A percentile compares a stretch with the other conserved stretches of the same genome.
Conservation (phyloP, 1,140 invertebrate species). For the Brachionus rubens region DNA sequence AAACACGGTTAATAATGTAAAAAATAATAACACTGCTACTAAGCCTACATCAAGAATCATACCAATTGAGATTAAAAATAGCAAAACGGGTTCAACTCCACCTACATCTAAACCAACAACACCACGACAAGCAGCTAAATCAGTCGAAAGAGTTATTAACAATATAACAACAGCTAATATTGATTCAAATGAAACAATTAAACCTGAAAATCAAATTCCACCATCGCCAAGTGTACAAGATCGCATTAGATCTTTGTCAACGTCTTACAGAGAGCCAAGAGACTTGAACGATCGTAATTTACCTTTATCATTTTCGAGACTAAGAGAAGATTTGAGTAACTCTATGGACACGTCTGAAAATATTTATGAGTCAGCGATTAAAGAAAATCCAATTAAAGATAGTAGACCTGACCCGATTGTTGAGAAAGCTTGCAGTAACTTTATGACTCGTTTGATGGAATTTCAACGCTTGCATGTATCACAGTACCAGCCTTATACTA, state of each 20-base stretch:
- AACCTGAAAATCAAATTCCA: not conserved
- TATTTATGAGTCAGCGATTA: not conserved
- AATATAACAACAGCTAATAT: not conserved
- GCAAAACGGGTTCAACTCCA: not conserved
- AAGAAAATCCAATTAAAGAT: not conserved
- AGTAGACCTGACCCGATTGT: constrained; percentile 6
- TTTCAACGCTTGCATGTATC: not conserved
- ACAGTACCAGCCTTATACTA: not conserved
- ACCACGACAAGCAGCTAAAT: not conserved
- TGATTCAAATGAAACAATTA: not conserved
- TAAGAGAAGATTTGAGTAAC: not conserved
- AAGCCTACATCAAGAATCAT: constrained; percentile 16
- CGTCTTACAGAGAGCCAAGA: not conserved
- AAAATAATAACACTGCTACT: not conserved
- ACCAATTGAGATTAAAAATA: constrained; percentile 35
- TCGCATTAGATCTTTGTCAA: constrained; percentile 13
- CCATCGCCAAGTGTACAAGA: constrained; percentile 20
- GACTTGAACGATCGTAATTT: not conserved
- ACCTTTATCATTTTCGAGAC: not conserved
- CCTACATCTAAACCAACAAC: not conserved
- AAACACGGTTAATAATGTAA: not conserved
- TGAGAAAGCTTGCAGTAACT: constrained; percentile 43
- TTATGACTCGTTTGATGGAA: constrained; percentile 26
- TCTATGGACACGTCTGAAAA: not conserved
- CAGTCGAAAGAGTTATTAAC: not conserved